Evolutionary conservation across 2,888 invertebrate genomes (phyloP), one percentile per base, ranked within the genome.

Genomic region (Noctua janthe): DNA sequence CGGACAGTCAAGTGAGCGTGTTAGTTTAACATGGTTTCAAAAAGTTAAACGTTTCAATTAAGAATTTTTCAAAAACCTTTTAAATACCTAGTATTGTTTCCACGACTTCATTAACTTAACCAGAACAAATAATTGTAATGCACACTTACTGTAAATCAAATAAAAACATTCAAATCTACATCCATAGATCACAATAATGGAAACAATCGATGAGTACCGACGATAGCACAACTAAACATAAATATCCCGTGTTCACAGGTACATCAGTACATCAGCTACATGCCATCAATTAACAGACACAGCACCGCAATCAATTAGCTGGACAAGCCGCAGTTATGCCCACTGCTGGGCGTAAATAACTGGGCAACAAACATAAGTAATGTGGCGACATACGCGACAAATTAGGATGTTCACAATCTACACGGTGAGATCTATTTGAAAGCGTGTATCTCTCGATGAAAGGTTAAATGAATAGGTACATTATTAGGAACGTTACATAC

Each of bases 281-380:
- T 13, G 83, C 74, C 47, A 84, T 80, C 80, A 15, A 85, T 81
- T 71, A 84, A 84, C 80, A 71, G 62, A 7, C 54, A 49, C 10
- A 54, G 39, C 56, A 56, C 70, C 35, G 80, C 85, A 39, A 72
- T 83, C 78, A 88, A 86, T 84, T 74, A 71, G 80, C 70, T 3
- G 35, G 47, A 56, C 49, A 70, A 70, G 62, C 47, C 39, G 80
- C 83, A 82, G 78, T 78, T 82, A 90, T 83, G 80, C 76, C 78
- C 80, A 78, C 59, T 74, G 78, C 54, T 47, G 73, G 39, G 71
- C 78, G 85, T 88, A 90, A 88, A 88, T 87, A 80, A 88, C 74
- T 51, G 74, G 8, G 13, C 1, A 54, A 78, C 69, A 59, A 20
- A 39, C 79, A 66, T 87, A 83, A 83, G 69, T 84, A 74, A 84